These are phyloP conservation scores for Phodopus roborovskii DNA, from an alignment of 2,113 vertebrate species.

Conservation along the genomic window DNA sequence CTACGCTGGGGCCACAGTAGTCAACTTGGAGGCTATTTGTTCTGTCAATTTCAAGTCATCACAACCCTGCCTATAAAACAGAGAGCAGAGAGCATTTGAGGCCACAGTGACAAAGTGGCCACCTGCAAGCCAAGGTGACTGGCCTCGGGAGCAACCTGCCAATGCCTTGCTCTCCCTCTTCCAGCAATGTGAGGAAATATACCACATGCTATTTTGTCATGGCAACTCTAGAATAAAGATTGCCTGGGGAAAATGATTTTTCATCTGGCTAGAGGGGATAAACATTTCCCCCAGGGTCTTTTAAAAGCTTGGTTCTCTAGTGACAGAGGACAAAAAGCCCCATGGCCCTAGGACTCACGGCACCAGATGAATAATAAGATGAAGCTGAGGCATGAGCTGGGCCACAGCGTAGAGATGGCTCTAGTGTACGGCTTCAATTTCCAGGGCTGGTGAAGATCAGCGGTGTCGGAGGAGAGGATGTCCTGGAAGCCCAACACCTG, in stretches of 20 bases:
- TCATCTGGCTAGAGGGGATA: not conserved
- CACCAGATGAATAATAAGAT: not conserved
- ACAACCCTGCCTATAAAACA: too few relatives aligned
- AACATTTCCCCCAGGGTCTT: not conserved
- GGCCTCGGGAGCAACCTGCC: not conserved
- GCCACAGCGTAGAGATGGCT: accelerated
- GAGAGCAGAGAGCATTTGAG: not conserved
- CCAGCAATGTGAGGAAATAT: not conserved
- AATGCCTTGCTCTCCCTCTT: not conserved
- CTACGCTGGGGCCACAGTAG: not conserved
- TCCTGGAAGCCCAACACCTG: too few relatives aligned
- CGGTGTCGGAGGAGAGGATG: not conserved
- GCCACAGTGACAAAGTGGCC: not conserved
- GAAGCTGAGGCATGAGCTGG: not conserved
- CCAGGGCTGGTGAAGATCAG: not conserved
- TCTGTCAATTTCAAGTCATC: too few relatives aligned
- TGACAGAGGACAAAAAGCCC: not conserved
- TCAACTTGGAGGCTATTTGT: not conserved
- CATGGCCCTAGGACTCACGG: not conserved
- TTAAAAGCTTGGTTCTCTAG: not conserved
- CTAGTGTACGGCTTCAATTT: accelerated
- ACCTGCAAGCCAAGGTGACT: not conserved
- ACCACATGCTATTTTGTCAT: not conserved
- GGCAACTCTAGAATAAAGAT: not conserved
- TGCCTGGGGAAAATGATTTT: not conserved